Evolutionary conservation across 2,797 vertebrate genomes (phyloP), one percentile per base, ranked within the genome.

Genomic region (Chiloscyllium punctatum): DNA sequence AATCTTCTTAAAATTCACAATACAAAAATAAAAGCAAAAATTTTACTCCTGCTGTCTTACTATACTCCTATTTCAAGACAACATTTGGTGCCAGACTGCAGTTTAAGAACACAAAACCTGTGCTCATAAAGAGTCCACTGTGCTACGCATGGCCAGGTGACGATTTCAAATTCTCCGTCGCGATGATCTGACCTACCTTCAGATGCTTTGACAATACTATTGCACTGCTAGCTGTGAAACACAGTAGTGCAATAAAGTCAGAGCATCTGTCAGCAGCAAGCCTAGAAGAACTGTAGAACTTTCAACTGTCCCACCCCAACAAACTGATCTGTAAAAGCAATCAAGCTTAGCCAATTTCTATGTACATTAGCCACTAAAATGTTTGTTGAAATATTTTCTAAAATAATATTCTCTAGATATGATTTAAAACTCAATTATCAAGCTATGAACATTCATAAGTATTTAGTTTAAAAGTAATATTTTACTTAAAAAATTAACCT

Each of bases 181-280:
- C 88, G 96, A 95, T 57, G 96, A 94, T 96, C 95, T 96, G 51
- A 87, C 97, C 98, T 97, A 98, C 98, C 98, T 96, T 97, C 98
- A 98, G 98, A 99, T 98, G 99, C 99, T 99, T 99, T 99, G 99
- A 99, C 99, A 99, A 99, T 99, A 99, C 99, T 99, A 99, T 99
- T 99, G 99, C 99, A 99, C 99, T 99, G 98, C 99, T 99, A 98
- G 98, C 98, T 98, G 98, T 98, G 97, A 97, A 97, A 97, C 97
- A 99, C 98, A 99, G 99, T 99, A 99, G 99, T 99, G 99, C 99
- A 99, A 99, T 98, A 98, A 99, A 99, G 99, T 99, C 99, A 99
- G 99, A 99, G 99, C 99, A 97, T 97, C 98, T 96, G 98, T 97
- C 96, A 98, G 98, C 98, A 98, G 98, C 97, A 97, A 92, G 95